A percentile compares a stretch with the other conserved stretches of the same genome.
phyloP scores from a whole-genome alignment of 2,888 invertebrate species.

The Steinernema carpocapsae region DNA sequence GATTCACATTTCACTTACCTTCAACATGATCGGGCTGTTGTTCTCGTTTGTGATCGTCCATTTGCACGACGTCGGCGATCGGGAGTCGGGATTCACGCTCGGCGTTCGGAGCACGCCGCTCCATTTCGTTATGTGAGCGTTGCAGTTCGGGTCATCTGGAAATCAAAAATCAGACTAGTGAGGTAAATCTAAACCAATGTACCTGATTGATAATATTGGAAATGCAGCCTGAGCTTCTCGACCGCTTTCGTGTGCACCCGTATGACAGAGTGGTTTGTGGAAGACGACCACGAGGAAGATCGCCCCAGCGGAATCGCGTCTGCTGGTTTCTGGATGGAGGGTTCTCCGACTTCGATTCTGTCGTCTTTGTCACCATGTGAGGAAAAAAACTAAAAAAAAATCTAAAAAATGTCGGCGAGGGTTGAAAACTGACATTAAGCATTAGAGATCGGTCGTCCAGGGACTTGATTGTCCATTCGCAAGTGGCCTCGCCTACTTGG shows the following conservation, averaged over 20 bases:
- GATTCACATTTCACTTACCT: too few species aligned
- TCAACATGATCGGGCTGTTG: conserved; percentile 6
- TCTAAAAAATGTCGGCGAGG: background rate
- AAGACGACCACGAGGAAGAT: conserved; percentile 1
- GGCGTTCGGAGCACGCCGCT: conserved; percentile 17
- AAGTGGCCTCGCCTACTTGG: background rate
- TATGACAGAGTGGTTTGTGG: conserved; percentile 16
- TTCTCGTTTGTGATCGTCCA: conserved; percentile 27
- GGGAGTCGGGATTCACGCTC: background rate
- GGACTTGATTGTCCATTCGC: conserved; percentile 1
- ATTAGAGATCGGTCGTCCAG: background rate
- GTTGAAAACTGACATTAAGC: background rate
- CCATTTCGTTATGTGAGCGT: conserved; percentile 13
- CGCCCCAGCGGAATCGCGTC: background rate
- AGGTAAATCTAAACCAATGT: background rate
- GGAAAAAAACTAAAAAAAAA: background rate
- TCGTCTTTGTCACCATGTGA: background rate
- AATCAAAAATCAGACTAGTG: background rate
- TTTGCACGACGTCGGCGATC: background rate
- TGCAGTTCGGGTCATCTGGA: conserved; percentile 20
- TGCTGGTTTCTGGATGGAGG: background rate
- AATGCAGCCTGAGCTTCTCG: conserved; percentile 15
- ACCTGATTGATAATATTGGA: conserved; percentile 16
- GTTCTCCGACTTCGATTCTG: background rate
- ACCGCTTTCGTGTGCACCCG: background rate